Conservation (phyloP, 2,797 vertebrate species). For the Melanitta fusca region DNA sequence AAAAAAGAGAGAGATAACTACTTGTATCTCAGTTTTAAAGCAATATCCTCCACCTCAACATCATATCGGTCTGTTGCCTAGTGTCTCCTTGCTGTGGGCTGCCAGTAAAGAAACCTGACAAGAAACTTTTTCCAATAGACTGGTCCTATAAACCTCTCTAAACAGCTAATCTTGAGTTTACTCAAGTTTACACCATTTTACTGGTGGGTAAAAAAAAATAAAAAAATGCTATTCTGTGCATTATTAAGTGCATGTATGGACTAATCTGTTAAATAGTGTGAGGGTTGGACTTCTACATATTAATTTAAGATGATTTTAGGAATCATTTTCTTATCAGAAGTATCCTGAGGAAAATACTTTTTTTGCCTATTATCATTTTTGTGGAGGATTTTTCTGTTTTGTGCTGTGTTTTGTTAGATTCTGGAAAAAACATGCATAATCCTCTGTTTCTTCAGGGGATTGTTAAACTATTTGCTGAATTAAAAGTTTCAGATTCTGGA, state of each 20-base stretch:
- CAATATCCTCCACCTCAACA: background rate
- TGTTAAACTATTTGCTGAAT: background rate
- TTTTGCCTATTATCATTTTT: background rate
- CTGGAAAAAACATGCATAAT: background rate
- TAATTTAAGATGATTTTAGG: background rate
- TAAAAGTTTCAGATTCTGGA: background rate
- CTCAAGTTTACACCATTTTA: background rate
- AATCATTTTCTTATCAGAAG: background rate
- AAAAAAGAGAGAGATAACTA: background rate
- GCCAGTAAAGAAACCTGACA: background rate
- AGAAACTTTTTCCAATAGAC: background rate
- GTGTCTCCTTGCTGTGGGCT: background rate
- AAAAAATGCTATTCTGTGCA: background rate
- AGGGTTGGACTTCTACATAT: background rate
- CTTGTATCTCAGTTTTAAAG: background rate
- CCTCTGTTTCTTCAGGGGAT: background rate
- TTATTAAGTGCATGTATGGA: background rate
- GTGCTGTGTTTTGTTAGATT: background rate
- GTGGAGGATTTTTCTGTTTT: background rate
- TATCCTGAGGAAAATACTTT: background rate
- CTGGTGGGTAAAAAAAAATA: rapidly evolving
- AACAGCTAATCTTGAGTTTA: background rate
- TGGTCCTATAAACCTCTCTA: background rate
- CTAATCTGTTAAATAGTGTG: background rate
- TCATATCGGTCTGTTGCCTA: background rate